Percentiles rank a stretch among this genome's conserved stretches.
Conservation (phyloP, 2,888 invertebrate species). For the Minunthozetes semirufus region DNA sequence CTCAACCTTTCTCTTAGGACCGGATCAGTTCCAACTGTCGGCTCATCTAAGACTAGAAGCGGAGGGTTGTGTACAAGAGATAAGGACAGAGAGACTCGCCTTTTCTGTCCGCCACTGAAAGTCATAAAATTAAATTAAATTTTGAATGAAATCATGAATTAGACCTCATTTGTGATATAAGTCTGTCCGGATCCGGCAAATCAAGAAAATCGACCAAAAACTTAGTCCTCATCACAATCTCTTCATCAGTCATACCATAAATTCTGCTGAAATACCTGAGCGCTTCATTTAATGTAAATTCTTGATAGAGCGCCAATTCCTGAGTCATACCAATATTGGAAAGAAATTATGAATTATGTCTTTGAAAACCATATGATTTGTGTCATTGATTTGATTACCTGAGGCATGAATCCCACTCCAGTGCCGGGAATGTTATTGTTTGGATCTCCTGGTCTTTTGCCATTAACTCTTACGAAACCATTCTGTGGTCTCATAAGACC, state of each 20-base stretch:
- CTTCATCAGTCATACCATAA: slow-evolving; percentile 45
- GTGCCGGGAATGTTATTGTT: slow-evolving; percentile 89
- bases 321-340: slow-evolving; percentile 45
- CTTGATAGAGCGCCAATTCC: slow-evolving; percentile 40
- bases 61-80: slow-evolving; percentile 6
- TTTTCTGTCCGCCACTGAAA: neutral
- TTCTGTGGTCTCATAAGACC: slow-evolving; percentile 75
- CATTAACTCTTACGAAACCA: slow-evolving; percentile 82
- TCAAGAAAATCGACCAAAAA: slow-evolving; percentile 50
- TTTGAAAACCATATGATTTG: neutral
- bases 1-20: neutral
- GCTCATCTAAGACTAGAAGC: slow-evolving; percentile 12
- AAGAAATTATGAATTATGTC: neutral
- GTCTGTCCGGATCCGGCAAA: slow-evolving; percentile 46
- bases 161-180: slow-evolving; percentile 46
- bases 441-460: slow-evolving; percentile 77
- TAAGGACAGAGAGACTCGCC: neutral
- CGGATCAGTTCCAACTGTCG: slow-evolving; percentile 4
- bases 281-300: slow-evolving; percentile 49
- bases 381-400: slow-evolving; percentile 47
- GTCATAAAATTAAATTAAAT: neutral
- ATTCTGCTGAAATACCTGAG: slow-evolving; percentile 49
- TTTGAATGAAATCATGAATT: neutral
- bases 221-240: slow-evolving; percentile 41
- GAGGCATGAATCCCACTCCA: slow-evolving; percentile 92